Conservation (phyloP, 2,888 invertebrate species). For the Melieria picta region DNA sequence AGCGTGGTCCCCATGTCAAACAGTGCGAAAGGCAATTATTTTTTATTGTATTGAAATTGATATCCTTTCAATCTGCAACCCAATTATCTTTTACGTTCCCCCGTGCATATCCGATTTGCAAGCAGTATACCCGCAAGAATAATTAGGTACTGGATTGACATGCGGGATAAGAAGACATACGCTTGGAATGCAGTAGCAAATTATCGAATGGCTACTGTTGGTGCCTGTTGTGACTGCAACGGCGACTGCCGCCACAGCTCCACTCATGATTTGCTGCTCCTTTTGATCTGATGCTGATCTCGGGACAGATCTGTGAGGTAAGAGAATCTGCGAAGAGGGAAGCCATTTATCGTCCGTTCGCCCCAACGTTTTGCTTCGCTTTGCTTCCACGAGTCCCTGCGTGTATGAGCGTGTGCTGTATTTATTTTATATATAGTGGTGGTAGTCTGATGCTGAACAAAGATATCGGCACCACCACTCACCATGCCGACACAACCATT, state of each 20-base stretch:
- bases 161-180: constrained; percentile 66
- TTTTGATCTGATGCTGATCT: not conserved
- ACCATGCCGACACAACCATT: too few relatives aligned
- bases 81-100: constrained; percentile 66
- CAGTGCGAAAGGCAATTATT: constrained; percentile 41
- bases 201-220: constrained; percentile 63
- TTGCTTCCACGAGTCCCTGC: too few relatives aligned
- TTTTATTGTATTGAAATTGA: constrained; percentile 62
- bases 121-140: constrained; percentile 59
- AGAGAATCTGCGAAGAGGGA: too few relatives aligned
- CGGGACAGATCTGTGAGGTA: too few relatives aligned
- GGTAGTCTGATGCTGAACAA: constrained; percentile 59
- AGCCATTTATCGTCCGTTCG: constrained; percentile 17
- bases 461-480: too few relatives aligned
- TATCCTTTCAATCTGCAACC: constrained; percentile 55
- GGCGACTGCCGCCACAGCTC: not conserved
- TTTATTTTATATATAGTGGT: constrained; percentile 32
- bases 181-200: constrained; percentile 66
- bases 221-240: constrained; percentile 29
- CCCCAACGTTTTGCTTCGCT: not conserved
- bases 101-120: constrained; percentile 25
- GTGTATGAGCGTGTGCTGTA: too few relatives aligned
- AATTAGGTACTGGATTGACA: constrained; percentile 66
- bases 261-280: not conserved
- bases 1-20: constrained; percentile 16